Conservation (phyloP, 2,113 vertebrate genomes). For the Anarhynchus alexandrinus region DNA sequence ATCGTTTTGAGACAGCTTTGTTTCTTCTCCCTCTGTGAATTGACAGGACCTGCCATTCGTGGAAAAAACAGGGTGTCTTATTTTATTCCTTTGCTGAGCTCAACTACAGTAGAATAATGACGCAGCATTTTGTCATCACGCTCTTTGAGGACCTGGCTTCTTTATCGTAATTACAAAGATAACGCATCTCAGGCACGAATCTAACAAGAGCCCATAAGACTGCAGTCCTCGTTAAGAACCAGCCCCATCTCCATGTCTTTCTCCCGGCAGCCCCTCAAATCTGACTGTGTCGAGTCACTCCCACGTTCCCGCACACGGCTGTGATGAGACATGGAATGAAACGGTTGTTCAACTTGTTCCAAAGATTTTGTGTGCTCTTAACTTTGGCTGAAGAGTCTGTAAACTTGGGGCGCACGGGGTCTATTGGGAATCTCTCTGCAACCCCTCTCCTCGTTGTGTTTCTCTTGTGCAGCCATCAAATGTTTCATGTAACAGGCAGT, state of each 20-base stretch:
- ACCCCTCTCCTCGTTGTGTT: not conserved
- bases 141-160: not conserved
- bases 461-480: not conserved
- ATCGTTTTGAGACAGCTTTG: not conserved
- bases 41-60: not conserved
- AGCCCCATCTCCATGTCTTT: not conserved
- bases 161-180: not conserved
- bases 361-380: not conserved
- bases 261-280: not conserved
- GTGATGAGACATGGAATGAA: not conserved
- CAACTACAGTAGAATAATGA: not conserved
- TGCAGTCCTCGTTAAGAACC: rapidly evolving
- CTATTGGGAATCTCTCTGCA: not conserved
- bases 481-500: not conserved
- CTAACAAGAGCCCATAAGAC: not conserved
- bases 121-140: not conserved
- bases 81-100: not conserved
- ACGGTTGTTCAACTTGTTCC: rapidly evolving
- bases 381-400: not conserved
- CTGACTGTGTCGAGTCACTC: not conserved
- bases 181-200: not conserved
- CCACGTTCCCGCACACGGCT: not conserved
- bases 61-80: not conserved
- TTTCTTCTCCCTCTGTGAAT: not conserved
- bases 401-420: not conserved